A percentile compares a stretch with the other conserved stretches of the same genome.
phyloP scores from a whole-genome alignment of 2,888 invertebrate genomes.

The Hirtodrosophila cameraria region DNA sequence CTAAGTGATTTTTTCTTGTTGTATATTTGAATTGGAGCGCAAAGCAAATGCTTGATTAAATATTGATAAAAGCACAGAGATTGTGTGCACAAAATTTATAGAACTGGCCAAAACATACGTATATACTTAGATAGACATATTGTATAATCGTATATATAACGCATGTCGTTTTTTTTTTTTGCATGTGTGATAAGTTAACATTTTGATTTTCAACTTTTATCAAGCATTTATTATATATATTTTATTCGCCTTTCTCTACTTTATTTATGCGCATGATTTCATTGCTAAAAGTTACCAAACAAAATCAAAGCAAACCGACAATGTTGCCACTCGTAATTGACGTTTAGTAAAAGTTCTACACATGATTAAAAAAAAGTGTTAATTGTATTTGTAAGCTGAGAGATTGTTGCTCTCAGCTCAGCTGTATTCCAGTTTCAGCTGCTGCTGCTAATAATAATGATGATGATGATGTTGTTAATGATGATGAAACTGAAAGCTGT shows the following conservation, averaged over 20 bases:
- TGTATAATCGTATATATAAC: slow-evolving; percentile 19
- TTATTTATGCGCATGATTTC: slow-evolving; percentile 59
- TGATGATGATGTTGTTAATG: no score
- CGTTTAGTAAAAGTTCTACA: slow-evolving; percentile 9
- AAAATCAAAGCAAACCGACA: slow-evolving; percentile 21
- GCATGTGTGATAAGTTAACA: slow-evolving; percentile 45
- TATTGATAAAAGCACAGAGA: slow-evolving; percentile 55
- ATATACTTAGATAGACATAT: slow-evolving; percentile 4
- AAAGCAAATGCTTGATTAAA: slow-evolving; percentile 58
- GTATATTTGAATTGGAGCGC: neutral
- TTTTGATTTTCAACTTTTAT: slow-evolving; percentile 44
- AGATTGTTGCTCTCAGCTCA: slow-evolving; percentile 14
- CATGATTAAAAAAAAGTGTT: slow-evolving; percentile 30
- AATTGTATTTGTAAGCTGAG: slow-evolving; percentile 20
- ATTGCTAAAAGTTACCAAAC: slow-evolving; percentile 22
- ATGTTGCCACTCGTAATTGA: slow-evolving; percentile 34
- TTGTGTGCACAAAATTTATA: slow-evolving; percentile 17
- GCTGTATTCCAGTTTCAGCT: slow-evolving; percentile 22
- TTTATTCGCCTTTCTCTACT: neutral
- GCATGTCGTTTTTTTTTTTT: slow-evolving; percentile 23
- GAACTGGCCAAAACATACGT: neutral
- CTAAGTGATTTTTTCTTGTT: slow-evolving; percentile 1
- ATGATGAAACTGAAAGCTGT: slow-evolving; percentile 64
- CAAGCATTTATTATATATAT: slow-evolving; percentile 34
- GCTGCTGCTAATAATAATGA: slow-evolving; percentile 5